phyloP scores from a whole-genome alignment of 2,113 vertebrate genomes.

The Barbus barbus region DNA sequence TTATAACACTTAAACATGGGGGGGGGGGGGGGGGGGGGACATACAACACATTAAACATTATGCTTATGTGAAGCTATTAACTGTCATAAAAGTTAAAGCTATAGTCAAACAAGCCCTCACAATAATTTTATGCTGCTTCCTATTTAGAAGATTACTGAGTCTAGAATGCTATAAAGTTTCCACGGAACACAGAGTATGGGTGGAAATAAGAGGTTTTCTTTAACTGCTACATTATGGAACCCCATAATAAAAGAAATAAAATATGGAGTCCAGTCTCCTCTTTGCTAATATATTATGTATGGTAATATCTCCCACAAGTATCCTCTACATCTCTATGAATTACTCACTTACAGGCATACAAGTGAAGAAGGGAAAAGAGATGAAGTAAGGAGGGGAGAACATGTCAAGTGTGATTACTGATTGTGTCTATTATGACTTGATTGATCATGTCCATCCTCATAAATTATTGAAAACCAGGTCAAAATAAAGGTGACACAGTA shows the following conservation, averaged over 20 bases:
- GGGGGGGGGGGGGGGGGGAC: no score
- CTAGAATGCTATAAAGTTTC: background rate
- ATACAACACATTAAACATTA: no score
- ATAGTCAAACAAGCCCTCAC: background rate
- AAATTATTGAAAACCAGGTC: background rate
- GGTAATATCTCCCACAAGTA: conserved; percentile 55
- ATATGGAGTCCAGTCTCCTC: conserved; percentile 44
- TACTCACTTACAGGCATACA: conserved; percentile 49
- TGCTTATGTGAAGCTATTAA: background rate
- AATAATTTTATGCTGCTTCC: background rate
- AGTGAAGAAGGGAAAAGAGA: conserved; percentile 25
- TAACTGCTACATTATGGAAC: conserved; percentile 40
- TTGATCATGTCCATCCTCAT: conserved; percentile 12
- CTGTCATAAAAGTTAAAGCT: background rate
- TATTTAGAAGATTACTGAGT: conserved; percentile 5
- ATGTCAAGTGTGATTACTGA: conserved; percentile 20
- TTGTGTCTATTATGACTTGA: conserved; percentile 25
- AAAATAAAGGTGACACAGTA: background rate
- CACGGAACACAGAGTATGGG: background rate
- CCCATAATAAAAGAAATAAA: conserved; percentile 51
- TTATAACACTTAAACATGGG: background rate
- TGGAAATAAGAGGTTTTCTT: conserved; percentile 40
- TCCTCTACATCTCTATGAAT: conserved; percentile 57
- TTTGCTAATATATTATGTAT: conserved; percentile 52
- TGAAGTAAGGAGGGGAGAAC: background rate